phyloP scores from a whole-genome alignment of 2,888 invertebrate genomes.

The Dendrolimus pini region DNA sequence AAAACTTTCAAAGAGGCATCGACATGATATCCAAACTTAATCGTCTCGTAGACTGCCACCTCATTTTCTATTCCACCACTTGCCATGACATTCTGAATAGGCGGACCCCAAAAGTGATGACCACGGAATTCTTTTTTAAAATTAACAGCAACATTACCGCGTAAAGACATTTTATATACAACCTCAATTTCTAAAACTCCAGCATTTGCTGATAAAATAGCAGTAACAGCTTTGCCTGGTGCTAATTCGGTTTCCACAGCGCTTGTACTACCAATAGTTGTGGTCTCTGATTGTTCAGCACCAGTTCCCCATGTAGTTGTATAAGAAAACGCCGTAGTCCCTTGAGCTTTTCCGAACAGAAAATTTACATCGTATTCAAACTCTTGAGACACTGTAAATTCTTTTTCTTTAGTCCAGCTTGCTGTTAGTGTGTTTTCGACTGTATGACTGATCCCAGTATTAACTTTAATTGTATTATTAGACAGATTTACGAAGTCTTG shows the following conservation, averaged over 20 bases:
- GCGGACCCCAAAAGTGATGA: slow-evolving; percentile 53
- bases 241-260: not conserved
- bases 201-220: not conserved
- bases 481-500: slow-evolving; percentile 42
- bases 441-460: slow-evolving; percentile 20
- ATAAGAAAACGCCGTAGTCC: not conserved
- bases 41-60: slow-evolving; percentile 13
- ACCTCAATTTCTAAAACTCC: not conserved
- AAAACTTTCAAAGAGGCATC: slow-evolving; percentile 4
- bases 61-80: slow-evolving; percentile 40
- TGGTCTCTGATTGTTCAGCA: not conserved
- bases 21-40: not conserved
- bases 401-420: slow-evolving; percentile 26
- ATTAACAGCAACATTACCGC: not conserved
- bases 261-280: not conserved
- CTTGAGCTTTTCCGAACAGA: slow-evolving; percentile 22
- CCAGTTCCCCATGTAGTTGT: not conserved
- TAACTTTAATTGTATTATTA: slow-evolving; percentile 20
- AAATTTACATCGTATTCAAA: slow-evolving; percentile 26
- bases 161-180: not conserved
- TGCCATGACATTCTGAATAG: slow-evolving; percentile 41
- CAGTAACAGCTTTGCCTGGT: not conserved
- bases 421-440: slow-evolving; percentile 36
- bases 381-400: not conserved
- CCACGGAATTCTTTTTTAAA: slow-evolving; percentile 6